Conservation (phyloP, 2,797 vertebrate genomes). For the Carcharodon carcharias region DNA sequence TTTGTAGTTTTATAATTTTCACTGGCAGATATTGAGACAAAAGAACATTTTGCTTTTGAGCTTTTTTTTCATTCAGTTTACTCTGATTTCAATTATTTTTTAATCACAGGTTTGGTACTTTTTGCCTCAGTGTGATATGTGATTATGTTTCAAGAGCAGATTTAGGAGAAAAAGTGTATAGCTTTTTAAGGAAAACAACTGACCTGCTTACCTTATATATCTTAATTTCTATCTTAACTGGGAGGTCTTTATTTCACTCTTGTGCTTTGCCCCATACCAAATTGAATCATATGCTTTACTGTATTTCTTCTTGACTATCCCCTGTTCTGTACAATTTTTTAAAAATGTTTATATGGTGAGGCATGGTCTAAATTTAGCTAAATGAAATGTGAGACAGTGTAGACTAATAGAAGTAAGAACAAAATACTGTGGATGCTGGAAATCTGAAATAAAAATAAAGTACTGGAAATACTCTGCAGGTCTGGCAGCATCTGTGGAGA, state of each 20-base stretch:
- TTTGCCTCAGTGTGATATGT: neutral
- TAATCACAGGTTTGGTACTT: neutral
- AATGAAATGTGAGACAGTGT: neutral
- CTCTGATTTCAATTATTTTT: neutral
- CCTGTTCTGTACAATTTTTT: too few relatives aligned
- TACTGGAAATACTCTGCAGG: neutral
- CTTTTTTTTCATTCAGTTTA: neutral
- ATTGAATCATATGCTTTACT: neutral
- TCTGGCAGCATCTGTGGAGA: neutral
- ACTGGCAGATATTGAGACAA: too few relatives aligned
- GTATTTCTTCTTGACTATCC: neutral
- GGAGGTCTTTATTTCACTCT: neutral
- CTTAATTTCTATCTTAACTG: neutral
- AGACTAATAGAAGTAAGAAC: neutral
- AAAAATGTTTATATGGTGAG: neutral
- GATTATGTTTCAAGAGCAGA: neutral
- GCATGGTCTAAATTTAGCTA: neutral
- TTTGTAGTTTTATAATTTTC: neutral
- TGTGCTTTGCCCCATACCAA: neutral
- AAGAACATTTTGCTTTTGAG: neutral
- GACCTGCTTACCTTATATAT: neutral
- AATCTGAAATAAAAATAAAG: too few relatives aligned
- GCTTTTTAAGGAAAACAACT: neutral
- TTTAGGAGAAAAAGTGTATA: neutral
- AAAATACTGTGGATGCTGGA: too few relatives aligned